These are phyloP conservation scores for Drosophila gunungcola DNA, from an alignment of 1,140 invertebrate species.

Conservation along the genomic window DNA sequence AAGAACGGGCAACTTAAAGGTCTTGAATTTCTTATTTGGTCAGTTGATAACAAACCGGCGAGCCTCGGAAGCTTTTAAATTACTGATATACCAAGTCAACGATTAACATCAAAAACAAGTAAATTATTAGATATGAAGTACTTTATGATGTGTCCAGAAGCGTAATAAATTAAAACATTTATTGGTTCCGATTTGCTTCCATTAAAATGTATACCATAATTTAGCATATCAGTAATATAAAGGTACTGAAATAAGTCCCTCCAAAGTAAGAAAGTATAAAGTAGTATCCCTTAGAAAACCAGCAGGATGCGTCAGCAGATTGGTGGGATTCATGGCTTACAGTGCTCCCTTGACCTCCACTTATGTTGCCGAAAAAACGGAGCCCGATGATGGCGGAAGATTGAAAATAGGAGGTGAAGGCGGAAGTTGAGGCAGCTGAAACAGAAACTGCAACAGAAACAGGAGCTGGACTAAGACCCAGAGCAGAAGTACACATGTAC, in stretches of 20 bases:
- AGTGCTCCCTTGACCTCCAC: conserved; percentile 72
- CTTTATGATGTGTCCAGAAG: no score
- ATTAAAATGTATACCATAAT: no score
- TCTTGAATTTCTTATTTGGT: neutral
- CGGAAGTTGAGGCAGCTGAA: conserved; percentile 5
- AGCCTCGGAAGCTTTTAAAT: no score
- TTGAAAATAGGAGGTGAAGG: conserved; percentile 1
- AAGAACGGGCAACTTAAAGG: neutral
- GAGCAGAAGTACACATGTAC: conserved; percentile 53
- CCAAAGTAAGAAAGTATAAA: neutral
- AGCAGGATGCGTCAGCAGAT: conserved; percentile 48
- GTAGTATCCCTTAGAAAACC: conserved; percentile 7
- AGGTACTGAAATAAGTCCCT: no score
- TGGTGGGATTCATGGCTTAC: conserved; percentile 45
- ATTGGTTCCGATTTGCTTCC: no score
- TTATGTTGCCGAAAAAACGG: conserved; percentile 63
- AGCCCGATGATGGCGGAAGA: conserved; percentile 20
- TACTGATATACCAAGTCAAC: no score
- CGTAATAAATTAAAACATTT: no score
- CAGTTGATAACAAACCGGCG: neutral
- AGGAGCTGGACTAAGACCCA: conserved; percentile 14
- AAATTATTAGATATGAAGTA: no score
- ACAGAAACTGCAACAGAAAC: conserved; percentile 18
- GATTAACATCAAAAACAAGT: no score
- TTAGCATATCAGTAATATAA: no score